Evolutionary conservation across 2,888 invertebrate genomes (phyloP).

Genomic region (Macrosoma leucophasiata): DNA sequence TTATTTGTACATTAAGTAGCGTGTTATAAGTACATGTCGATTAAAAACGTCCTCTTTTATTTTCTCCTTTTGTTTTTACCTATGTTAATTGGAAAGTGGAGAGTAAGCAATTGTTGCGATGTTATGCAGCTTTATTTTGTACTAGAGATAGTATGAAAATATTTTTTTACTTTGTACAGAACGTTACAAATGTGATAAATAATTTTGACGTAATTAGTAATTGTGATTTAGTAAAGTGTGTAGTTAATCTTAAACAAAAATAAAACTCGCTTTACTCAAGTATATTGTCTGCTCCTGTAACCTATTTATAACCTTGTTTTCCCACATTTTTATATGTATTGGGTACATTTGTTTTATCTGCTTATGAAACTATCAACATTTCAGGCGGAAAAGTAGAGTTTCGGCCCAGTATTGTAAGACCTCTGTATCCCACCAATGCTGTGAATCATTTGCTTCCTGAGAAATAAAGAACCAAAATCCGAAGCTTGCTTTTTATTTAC

Average conservation of each 20-base stretch:
- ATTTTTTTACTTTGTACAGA: conserved; percentile 75
- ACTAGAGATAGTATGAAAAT: conserved; percentile 63
- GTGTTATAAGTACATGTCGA: conserved; percentile 26
- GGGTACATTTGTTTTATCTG: conserved; percentile 62
- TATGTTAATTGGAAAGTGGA: conserved; percentile 16
- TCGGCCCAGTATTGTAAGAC: conserved; percentile 68
- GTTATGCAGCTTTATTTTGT: conserved; percentile 59
- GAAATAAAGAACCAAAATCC: conserved; percentile 73
- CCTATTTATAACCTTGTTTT: conserved; percentile 59
- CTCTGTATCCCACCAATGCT: conserved; percentile 74
- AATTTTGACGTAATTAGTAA: conserved; percentile 71
- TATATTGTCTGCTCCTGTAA: conserved; percentile 52
- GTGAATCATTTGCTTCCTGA: conserved; percentile 76
- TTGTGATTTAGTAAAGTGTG: conserved; percentile 73
- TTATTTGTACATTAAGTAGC: conserved; percentile 9
- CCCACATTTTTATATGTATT: conserved; percentile 67
- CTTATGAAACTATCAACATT: conserved; percentile 49
- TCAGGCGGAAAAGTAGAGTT: conserved; percentile 60
- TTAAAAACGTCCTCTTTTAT: conserved; percentile 9
- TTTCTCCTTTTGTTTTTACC: conserved; percentile 27
- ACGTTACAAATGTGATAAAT: conserved; percentile 73
- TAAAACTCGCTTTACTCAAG: conserved; percentile 66
- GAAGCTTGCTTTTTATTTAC: conserved; percentile 31
- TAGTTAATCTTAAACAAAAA: conserved; percentile 53
- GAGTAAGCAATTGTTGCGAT: conserved; percentile 37